phyloP scores from a whole-genome alignment of 2,113 vertebrate species.

The Microcebus murinus region DNA sequence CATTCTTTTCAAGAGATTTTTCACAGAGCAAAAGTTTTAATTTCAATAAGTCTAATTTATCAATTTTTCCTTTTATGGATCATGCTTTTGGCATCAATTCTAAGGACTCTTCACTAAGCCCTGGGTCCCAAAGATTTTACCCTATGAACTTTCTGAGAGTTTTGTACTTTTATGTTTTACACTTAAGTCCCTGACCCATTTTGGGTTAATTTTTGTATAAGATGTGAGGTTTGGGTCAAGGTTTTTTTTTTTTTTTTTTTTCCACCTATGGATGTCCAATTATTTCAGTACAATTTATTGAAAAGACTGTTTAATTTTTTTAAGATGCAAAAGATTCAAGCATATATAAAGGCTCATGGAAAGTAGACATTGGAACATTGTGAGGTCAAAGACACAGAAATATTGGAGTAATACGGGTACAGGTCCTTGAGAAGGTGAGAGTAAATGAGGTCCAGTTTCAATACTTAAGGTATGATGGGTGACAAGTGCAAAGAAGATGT shows the following conservation, averaged over 20 bases:
- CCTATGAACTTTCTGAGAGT: neutral
- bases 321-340: neutral
- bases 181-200: neutral
- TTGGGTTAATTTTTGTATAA: neutral
- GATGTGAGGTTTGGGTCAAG: neutral
- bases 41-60: neutral
- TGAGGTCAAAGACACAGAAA: neutral
- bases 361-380: neutral
- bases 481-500: neutral
- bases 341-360: neutral
- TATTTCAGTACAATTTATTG: neutral
- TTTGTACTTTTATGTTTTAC: neutral
- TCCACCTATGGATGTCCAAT: neutral
- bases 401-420: neutral
- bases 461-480: neutral
- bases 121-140: neutral
- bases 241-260: neutral
- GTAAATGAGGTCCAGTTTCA: neutral
- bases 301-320: neutral
- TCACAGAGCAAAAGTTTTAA: neutral
- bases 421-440: neutral
- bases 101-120: neutral
- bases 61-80: slow-evolving; percentile 1
- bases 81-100: neutral
- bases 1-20: neutral